phyloP scores from a whole-genome alignment of 2,888 invertebrate species.

The Neoascia interrupta region DNA sequence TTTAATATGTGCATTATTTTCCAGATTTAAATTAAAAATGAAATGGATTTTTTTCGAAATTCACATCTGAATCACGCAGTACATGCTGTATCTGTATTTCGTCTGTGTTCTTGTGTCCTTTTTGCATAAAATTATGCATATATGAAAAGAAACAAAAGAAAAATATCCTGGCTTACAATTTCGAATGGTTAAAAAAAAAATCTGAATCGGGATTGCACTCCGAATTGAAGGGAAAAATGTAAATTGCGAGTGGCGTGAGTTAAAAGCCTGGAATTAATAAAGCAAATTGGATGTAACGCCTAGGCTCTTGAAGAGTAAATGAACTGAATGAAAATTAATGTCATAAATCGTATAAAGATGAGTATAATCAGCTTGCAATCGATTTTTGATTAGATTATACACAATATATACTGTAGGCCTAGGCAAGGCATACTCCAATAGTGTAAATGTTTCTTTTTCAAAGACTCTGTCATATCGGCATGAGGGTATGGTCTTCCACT shows the following conservation, averaged over 20 bases:
- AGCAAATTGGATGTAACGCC: constrained; percentile 29
- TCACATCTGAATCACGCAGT: not conserved
- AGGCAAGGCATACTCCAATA: not conserved
- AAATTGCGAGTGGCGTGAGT: constrained; percentile 52
- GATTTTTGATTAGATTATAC: constrained; percentile 18
- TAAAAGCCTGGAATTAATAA: constrained; percentile 55
- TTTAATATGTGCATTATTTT: constrained; percentile 55
- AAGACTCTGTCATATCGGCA: not conserved
- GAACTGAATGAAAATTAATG: constrained; percentile 17
- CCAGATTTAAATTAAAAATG: constrained; percentile 53
- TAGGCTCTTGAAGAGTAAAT: constrained; percentile 29
- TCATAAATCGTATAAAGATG: constrained; percentile 22
- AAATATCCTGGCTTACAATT: not conserved
- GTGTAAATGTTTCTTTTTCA: not conserved
- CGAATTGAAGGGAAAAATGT: constrained; percentile 29
- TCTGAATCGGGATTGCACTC: constrained; percentile 10
- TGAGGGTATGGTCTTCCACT: not conserved
- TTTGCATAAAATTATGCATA: constrained; percentile 18
- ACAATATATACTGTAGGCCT: no score
- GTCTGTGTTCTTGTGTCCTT: not conserved
- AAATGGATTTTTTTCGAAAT: constrained; percentile 18
- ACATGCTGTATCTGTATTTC: no score
- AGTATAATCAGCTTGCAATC: constrained; percentile 17
- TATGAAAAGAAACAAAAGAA: constrained; percentile 10
- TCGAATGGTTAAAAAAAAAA: not conserved